phyloP scores from a whole-genome alignment of 2,888 invertebrate species.

The Drosophila infuscata region DNA sequence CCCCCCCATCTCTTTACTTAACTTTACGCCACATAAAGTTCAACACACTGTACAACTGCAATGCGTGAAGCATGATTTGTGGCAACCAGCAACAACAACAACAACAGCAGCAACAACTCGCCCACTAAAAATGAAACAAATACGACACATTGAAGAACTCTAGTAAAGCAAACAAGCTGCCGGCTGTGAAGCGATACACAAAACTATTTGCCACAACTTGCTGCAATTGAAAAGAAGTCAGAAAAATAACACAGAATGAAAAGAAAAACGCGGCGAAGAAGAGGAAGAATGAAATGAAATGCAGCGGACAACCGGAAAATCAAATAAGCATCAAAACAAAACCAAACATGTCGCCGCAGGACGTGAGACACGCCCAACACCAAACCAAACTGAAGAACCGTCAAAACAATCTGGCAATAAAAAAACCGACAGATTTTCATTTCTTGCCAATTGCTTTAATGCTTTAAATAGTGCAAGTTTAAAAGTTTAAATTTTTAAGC shows the following conservation, averaged over 20 bases:
- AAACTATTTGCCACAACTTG: conserved; percentile 77
- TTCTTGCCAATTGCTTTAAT: not conserved
- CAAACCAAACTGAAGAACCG: conserved; percentile 1
- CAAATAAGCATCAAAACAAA: conserved; percentile 76
- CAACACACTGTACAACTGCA: conserved; percentile 69
- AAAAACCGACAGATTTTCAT: not conserved
- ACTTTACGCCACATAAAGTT: conserved; percentile 60
- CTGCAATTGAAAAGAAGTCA: conserved; percentile 53
- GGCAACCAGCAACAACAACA: conserved; percentile 35
- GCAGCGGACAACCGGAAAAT: conserved; percentile 63
- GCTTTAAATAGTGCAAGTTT: not conserved
- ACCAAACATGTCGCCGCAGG: conserved; percentile 60
- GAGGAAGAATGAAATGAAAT: conserved; percentile 16
- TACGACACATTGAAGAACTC: conserved; percentile 36
- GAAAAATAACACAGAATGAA: conserved; percentile 1
- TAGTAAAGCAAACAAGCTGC: conserved; percentile 68
- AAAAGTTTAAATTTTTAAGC: not conserved
- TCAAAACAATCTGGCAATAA: conserved; percentile 1
- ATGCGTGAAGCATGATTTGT: conserved; percentile 67
- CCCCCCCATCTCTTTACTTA: not conserved
- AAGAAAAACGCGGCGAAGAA: not conserved
- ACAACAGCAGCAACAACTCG: conserved; percentile 1
- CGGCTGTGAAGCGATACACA: conserved; percentile 56
- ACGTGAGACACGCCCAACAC: conserved; percentile 16
- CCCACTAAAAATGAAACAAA: conserved; percentile 29